These are phyloP conservation scores for Chymomyza caudatula DNA, from an alignment of 2,888 invertebrate genomes.

Conservation along the genomic window DNA sequence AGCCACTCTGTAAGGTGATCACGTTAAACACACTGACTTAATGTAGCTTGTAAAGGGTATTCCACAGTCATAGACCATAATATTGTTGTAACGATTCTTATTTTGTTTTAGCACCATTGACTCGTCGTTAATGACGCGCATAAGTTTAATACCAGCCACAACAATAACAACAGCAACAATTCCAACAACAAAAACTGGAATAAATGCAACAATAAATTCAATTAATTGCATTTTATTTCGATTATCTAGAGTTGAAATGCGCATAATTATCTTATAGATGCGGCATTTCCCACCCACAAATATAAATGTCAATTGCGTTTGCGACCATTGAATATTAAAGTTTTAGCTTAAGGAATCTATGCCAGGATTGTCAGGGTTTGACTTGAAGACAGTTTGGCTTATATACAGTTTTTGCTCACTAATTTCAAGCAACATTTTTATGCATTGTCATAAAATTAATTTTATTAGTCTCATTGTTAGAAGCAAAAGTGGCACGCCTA, in stretches of 20 bases:
- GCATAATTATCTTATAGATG: slow-evolving; percentile 1
- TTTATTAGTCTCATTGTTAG: slow-evolving; percentile 42
- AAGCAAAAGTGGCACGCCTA: not conserved
- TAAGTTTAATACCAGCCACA: slow-evolving; percentile 23
- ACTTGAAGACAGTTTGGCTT: slow-evolving; percentile 18
- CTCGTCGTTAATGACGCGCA: slow-evolving; percentile 37
- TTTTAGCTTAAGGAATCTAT: not conserved
- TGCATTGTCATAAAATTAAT: slow-evolving; percentile 71
- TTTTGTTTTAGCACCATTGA: not conserved
- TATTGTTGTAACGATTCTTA: not conserved
- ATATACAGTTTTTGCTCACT: slow-evolving; percentile 69
- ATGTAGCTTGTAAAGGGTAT: not conserved
- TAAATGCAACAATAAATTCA: slow-evolving; percentile 70
- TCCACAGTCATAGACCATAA: not conserved
- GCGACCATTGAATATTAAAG: slow-evolving; percentile 55
- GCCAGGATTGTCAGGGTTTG: not conserved
- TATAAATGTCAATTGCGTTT: slow-evolving; percentile 62
- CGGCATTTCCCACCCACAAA: not conserved
- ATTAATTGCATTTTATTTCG: slow-evolving; percentile 72
- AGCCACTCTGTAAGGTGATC: too few relatives aligned
- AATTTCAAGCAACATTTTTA: slow-evolving; percentile 70
- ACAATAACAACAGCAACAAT: not conserved
- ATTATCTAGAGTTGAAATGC: slow-evolving; percentile 36
- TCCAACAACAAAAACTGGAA: slow-evolving; percentile 8
- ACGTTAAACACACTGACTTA: not conserved